phyloP scores from a whole-genome alignment of 2,797 vertebrate species.

The Rhinichthys osculus region DNA sequence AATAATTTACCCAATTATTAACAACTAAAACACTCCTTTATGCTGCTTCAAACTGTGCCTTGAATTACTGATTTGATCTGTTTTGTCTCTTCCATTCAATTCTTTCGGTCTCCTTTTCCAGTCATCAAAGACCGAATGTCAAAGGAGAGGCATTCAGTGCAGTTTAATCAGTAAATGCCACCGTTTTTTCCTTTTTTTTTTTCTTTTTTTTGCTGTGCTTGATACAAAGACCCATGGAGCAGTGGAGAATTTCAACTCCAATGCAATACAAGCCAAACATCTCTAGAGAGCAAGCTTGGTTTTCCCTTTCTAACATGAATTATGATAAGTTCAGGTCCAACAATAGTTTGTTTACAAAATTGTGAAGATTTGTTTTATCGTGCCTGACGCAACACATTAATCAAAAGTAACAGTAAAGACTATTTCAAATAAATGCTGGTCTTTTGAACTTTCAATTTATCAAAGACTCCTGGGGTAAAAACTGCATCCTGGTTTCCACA shows the following conservation, averaged over 20 bases:
- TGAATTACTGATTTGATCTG: conserved; percentile 35
- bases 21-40: conserved; percentile 15
- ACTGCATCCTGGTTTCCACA: background rate
- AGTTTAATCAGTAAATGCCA: conserved; percentile 40
- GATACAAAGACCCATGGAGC: conserved; percentile 31
- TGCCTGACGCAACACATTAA: background rate
- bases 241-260: conserved; percentile 12
- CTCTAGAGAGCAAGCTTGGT: conserved; percentile 14
- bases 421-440: background rate
- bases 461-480: background rate
- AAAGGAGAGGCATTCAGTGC: conserved; percentile 18
- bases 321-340: background rate
- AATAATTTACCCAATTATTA: conserved; percentile 42
- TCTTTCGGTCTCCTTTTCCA: conserved; percentile 20
- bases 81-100: conserved; percentile 34
- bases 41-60: conserved; percentile 20
- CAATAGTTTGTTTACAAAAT: background rate
- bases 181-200: background rate
- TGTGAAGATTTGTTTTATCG: background rate
- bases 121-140: conserved; percentile 29
- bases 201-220: background rate
- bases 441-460: background rate
- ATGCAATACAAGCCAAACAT: conserved; percentile 11
- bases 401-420: conserved; percentile 1
- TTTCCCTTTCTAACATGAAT: background rate